These are phyloP conservation scores for Mylabris phalerata DNA, from an alignment of 1,140 invertebrate species.

Conservation along the genomic window DNA sequence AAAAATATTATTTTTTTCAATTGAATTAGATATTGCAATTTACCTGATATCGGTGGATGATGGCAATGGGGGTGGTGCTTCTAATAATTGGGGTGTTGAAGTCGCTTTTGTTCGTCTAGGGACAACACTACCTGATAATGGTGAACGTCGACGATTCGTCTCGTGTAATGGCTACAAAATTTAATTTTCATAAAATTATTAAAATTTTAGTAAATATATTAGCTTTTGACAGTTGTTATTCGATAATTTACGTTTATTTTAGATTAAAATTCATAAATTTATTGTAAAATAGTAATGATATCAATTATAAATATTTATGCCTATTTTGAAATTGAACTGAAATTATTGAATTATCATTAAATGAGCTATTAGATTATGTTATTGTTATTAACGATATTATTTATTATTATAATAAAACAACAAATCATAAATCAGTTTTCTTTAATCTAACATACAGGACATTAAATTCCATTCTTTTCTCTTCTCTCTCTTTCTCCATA, in stretches of 20 bases:
- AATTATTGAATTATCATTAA: too few species aligned
- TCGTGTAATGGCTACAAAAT: constrained; percentile 35
- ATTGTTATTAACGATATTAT: too few species aligned
- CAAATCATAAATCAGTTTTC: too few species aligned
- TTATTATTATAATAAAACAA: too few species aligned
- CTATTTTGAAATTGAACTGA: background rate
- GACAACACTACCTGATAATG: constrained; percentile 39
- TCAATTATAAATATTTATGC: background rate
- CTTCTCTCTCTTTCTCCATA: too few species aligned
- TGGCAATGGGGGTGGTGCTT: constrained; percentile 19
- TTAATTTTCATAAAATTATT: background rate
- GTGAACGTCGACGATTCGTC: constrained; percentile 35
- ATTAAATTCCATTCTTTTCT: too few species aligned
- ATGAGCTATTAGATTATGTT: too few species aligned
- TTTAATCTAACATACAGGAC: too few species aligned
- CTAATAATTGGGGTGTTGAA: constrained; percentile 48
- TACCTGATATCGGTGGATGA: constrained; percentile 30
- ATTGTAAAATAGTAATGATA: background rate
- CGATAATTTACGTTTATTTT: background rate
- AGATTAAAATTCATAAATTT: background rate
- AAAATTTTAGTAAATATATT: background rate
- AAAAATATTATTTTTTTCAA: background rate
- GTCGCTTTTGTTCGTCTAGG: constrained; percentile 48
- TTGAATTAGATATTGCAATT: background rate
- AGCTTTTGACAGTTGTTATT: background rate